A percentile compares a stretch with the other conserved stretches of the same genome.
Conservation (phyloP, 1,140 invertebrate species). For the Protaetia brevitarsis region DNA sequence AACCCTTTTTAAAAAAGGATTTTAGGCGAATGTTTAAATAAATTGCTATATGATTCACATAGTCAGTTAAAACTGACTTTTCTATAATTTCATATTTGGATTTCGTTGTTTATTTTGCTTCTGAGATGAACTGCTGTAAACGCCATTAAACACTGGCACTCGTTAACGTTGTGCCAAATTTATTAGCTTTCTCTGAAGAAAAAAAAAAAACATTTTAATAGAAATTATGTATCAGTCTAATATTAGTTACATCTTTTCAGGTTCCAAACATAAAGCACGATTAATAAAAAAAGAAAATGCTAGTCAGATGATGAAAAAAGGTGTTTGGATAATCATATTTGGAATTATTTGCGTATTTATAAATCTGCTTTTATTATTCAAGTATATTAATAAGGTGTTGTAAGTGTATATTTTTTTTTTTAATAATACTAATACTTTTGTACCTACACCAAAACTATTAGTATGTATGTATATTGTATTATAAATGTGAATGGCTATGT, state of each 20-base stretch:
- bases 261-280: slow-evolving; percentile 41
- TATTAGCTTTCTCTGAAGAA: too few species aligned
- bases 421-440: slow-evolving; percentile 17
- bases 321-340: slow-evolving; percentile 42
- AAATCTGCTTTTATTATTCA: slow-evolving; percentile 44
- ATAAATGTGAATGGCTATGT: not conserved
- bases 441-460: slow-evolving; percentile 1
- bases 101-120: too few species aligned
- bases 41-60: too few species aligned
- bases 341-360: slow-evolving; percentile 43
- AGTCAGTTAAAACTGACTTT: too few species aligned
- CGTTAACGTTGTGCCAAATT: too few species aligned
- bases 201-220: too few species aligned
- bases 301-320: slow-evolving; percentile 33
- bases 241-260: slow-evolving; percentile 30
- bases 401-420: not conserved
- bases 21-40: too few species aligned
- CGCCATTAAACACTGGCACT: too few species aligned
- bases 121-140: too few species aligned
- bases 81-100: too few species aligned
- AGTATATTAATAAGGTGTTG: slow-evolving; percentile 24
- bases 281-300: slow-evolving; percentile 40
- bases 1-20: too few species aligned
- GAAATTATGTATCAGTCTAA: too few species aligned
- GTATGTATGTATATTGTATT: not conserved